Conservation (phyloP, 1,140 invertebrate genomes). For the Drosophila kurseongensis region DNA sequence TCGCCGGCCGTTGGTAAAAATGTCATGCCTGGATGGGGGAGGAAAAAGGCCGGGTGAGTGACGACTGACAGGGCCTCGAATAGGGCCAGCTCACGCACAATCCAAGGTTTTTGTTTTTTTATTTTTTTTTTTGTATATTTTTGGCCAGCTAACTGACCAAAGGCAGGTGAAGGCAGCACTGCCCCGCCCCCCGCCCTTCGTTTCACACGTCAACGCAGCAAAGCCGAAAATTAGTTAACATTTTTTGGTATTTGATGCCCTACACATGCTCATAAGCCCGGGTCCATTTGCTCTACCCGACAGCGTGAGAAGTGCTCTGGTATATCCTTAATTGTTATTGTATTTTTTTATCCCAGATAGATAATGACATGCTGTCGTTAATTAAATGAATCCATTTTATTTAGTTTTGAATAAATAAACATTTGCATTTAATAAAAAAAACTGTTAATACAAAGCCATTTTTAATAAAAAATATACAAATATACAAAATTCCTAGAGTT, state of each 20-base stretch:
- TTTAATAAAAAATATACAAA: no score
- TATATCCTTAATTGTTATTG: neutral
- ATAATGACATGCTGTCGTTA: neutral
- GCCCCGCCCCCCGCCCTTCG: conserved; percentile 14
- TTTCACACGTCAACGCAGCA: conserved; percentile 80
- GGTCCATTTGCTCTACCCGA: conserved; percentile 48
- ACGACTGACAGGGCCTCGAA: conserved; percentile 78
- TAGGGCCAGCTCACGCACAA: conserved; percentile 72
- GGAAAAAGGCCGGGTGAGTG: conserved; percentile 52
- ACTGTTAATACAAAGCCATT: no score
- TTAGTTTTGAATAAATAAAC: neutral
- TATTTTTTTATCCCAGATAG: neutral
- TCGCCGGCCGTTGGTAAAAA: conserved; percentile 44
- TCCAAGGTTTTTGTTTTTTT: conserved; percentile 5
- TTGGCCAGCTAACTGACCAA: conserved; percentile 37
- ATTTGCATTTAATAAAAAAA: no score
- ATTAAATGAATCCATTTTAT: neutral
- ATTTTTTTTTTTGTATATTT: neutral
- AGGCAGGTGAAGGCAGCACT: conserved; percentile 30
- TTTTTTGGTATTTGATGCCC: conserved; percentile 62
- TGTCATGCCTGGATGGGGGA: conserved; percentile 48
- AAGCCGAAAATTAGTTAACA: conserved; percentile 82
- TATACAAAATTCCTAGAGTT: no score
- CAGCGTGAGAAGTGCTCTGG: conserved; percentile 34
- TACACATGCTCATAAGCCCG: conserved; percentile 41